Conservation (phyloP, 2,888 invertebrate genomes). For the Drosophila meridiana region DNA sequence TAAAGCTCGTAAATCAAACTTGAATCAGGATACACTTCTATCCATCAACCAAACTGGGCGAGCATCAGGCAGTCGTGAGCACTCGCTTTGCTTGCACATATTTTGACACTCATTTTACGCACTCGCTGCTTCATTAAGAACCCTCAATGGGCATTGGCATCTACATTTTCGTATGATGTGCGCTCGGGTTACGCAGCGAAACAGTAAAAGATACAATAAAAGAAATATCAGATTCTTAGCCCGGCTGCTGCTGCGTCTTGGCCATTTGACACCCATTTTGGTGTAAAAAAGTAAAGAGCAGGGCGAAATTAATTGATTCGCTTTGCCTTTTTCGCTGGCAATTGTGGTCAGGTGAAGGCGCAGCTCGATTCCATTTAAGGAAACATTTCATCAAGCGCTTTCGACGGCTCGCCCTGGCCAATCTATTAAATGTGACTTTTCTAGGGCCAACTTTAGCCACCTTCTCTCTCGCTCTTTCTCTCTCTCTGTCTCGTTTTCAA, state of each 20-base stretch:
- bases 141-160: constrained; percentile 2
- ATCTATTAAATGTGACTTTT: constrained; percentile 32
- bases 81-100: not conserved
- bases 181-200: constrained; percentile 15
- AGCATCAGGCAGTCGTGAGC: not conserved
- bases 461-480: not conserved
- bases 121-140: constrained; percentile 20
- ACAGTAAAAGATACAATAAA: not conserved
- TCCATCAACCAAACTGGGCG: not conserved
- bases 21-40: too few species aligned
- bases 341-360: constrained; percentile 6
- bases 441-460: constrained; percentile 19
- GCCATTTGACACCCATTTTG: constrained; percentile 14
- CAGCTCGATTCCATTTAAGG: constrained; percentile 17
- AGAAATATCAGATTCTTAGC: constrained; percentile 21
- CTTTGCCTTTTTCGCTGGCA: constrained; percentile 12
- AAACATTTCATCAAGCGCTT: constrained; percentile 8
- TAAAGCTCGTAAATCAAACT: too few species aligned
- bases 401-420: constrained; percentile 6
- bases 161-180: constrained; percentile 16
- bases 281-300: not conserved
- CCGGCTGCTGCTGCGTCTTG: not conserved
- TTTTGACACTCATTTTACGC: constrained; percentile 19
- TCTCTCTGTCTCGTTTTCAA: constrained; percentile 40
- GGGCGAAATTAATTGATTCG: constrained; percentile 35